Conservation (phyloP, 2,888 invertebrate species). For the Nebria salina region DNA sequence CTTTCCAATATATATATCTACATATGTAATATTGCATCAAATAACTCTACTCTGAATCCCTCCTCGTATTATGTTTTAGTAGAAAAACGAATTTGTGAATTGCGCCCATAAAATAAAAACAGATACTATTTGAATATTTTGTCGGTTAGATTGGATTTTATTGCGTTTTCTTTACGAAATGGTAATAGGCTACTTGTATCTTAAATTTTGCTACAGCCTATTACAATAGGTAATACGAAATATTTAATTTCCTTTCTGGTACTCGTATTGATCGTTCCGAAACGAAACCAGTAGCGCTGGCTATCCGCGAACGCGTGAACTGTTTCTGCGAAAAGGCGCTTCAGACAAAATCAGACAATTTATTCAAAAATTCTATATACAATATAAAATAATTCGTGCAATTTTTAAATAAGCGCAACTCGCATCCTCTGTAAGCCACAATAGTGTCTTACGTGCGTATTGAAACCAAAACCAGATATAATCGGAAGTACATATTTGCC, state of each 20-base stretch:
- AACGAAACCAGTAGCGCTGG: conserved; percentile 26
- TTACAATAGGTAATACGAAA: neutral
- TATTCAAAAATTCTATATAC: no score
- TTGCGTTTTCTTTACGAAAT: neutral
- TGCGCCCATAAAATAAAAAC: neutral
- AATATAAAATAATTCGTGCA: no score
- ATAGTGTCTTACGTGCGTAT: no score
- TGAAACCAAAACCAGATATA: no score
- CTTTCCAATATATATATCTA: conserved; percentile 20
- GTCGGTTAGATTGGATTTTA: neutral
- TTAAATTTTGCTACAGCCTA: neutral
- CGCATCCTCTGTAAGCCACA: no score
- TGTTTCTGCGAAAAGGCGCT: neutral
- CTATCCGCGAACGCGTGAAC: conserved; percentile 21
- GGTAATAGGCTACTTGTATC: neutral
- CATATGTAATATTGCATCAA: neutral
- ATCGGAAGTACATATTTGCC: no score
- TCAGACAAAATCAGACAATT: no score
- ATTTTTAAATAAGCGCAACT: no score
- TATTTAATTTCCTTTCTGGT: no score
- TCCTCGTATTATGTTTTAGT: neutral
- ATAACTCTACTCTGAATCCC: neutral
- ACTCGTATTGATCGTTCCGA: neutral
- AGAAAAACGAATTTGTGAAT: neutral
- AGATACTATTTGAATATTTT: neutral